Conservation (phyloP, 2,888 invertebrate genomes). For the Hypsopygia costalis region DNA sequence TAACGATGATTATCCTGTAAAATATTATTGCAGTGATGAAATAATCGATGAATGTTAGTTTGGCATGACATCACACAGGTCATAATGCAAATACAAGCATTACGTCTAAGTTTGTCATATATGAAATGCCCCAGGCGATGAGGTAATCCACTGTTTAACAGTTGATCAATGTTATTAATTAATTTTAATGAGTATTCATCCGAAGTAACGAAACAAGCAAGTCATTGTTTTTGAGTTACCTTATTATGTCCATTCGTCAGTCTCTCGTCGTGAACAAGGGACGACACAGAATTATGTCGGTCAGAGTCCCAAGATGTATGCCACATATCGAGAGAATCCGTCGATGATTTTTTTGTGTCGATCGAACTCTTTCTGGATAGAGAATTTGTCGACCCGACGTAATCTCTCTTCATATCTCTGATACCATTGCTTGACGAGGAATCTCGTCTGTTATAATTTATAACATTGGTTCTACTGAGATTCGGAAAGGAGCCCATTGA, state of each 20-base stretch:
- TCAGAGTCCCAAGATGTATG: conserved; percentile 86
- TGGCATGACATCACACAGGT: conserved; percentile 6
- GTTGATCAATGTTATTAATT: background rate
- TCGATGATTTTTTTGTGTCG: conserved; percentile 79
- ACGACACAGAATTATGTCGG: conserved; percentile 82
- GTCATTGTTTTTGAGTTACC: conserved; percentile 47
- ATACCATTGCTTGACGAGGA: conserved; percentile 56
- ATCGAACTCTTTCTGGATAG: conserved; percentile 74
- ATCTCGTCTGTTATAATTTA: conserved; percentile 69
- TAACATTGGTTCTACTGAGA: conserved; percentile 54
- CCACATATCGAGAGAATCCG: conserved; percentile 86
- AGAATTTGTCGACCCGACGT: conserved; percentile 68
- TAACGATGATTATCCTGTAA: too few species aligned
- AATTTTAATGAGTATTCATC: conserved; percentile 6
- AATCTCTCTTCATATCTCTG: conserved; percentile 76
- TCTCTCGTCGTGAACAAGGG: conserved; percentile 80
- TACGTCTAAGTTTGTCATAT: conserved; percentile 1
- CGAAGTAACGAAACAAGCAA: conserved; percentile 13
- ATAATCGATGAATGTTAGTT: background rate
- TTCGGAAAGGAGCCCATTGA: conserved; percentile 72
- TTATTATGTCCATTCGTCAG: conserved; percentile 55
- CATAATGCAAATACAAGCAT: conserved; percentile 2
- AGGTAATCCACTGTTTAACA: conserved; percentile 4
- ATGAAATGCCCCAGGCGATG: conserved; percentile 3
- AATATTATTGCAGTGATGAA: background rate